Conservation (phyloP, 2,113 vertebrate species). For the Taurulus bubalis region DNA sequence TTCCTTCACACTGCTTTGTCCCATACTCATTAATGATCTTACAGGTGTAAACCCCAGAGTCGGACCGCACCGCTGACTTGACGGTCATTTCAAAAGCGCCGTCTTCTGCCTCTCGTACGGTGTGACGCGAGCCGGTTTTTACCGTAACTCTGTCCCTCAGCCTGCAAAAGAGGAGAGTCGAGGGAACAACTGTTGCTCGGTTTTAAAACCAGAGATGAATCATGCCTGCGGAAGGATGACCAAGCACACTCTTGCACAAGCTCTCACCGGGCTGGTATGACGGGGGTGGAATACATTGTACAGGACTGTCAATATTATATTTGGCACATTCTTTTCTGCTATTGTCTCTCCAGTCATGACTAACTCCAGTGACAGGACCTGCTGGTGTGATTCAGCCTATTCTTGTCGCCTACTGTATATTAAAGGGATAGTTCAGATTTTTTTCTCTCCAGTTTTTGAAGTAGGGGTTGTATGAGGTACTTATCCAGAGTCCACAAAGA, state of each 20-base stretch:
- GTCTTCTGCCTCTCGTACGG: slow-evolving; percentile 84
- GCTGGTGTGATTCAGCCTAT: slow-evolving; percentile 30
- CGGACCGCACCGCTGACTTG: slow-evolving; percentile 85
- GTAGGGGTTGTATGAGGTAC: background rate
- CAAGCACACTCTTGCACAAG: background rate
- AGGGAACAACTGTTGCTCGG: background rate
- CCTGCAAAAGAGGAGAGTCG: slow-evolving; percentile 78
- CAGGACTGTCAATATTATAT: slow-evolving; percentile 22
- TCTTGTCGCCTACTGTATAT: slow-evolving; percentile 7
- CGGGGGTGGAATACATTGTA: slow-evolving; percentile 18
- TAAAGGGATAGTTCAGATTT: background rate
- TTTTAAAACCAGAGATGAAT: slow-evolving; percentile 23
- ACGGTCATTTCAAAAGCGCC: slow-evolving; percentile 89
- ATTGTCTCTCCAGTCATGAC: slow-evolving; percentile 50
- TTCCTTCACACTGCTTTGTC: slow-evolving; percentile 93
- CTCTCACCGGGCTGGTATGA: slow-evolving; percentile 8
- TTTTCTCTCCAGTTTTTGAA: no score
- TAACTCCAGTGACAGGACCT: slow-evolving; percentile 45
- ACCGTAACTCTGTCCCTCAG: slow-evolving; percentile 94
- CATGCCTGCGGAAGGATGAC: slow-evolving; percentile 1
- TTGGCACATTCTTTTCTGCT: slow-evolving; percentile 40
- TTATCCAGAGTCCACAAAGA: background rate
- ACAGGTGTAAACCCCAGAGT: slow-evolving; percentile 94
- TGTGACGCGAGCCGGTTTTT: slow-evolving; percentile 88
- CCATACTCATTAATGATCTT: slow-evolving; percentile 98